A percentile compares a stretch with the other conserved stretches of the same genome.
These are phyloP conservation scores for Tarsius wallacei DNA, from an alignment of 2,797 vertebrate species.

Conservation along the genomic window DNA sequence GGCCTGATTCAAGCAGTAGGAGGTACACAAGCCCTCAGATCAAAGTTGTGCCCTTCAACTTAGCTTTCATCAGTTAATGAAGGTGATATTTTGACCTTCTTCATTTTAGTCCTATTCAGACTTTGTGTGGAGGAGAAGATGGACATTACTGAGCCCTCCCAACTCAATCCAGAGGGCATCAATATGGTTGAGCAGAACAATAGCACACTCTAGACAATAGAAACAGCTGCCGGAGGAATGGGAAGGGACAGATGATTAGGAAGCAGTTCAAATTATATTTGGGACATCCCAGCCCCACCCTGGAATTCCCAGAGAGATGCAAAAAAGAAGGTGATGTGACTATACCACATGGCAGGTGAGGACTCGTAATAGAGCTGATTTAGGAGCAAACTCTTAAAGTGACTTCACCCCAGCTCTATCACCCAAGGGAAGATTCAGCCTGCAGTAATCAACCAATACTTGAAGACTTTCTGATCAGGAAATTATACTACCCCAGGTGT, in stretches of 20 bases:
- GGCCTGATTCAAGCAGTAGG: too few relatives aligned
- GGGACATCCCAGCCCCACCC: neutral
- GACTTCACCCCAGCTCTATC: neutral
- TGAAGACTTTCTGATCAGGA: neutral
- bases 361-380: neutral
- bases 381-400: neutral
- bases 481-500: neutral
- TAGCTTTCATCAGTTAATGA: neutral
- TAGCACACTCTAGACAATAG: neutral
- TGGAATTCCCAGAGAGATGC: constrained; percentile 27
- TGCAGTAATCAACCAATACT: neutral
- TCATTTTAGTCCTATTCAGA: neutral
- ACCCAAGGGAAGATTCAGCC: neutral
- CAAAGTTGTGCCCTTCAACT: neutral
- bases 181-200: neutral
- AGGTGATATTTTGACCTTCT: neutral
- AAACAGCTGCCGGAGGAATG: neutral
- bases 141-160: neutral
- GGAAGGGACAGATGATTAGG: neutral
- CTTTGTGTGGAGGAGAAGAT: neutral
- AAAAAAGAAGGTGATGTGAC: neutral
- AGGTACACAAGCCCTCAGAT: neutral
- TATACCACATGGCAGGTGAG: neutral
- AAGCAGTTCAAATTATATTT: neutral
- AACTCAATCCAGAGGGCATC: neutral